Percentiles rank a stretch among this genome's conserved stretches.
Evolutionary conservation across 2,888 invertebrate genomes (phyloP).

Genomic region (Ectropis crepuscularia): DNA sequence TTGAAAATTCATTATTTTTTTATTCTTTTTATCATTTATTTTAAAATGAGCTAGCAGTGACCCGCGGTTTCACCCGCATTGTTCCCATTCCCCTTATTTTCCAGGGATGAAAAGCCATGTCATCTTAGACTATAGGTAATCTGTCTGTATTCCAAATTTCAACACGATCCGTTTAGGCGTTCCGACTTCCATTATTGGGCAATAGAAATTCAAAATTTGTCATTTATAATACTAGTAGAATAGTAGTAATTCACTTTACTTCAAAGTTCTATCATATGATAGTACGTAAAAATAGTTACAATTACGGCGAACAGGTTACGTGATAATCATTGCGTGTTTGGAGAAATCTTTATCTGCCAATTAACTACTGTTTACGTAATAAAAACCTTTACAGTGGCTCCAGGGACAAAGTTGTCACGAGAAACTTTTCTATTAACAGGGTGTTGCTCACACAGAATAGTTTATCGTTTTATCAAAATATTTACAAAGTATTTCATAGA

Average conservation of each 20-base stretch:
- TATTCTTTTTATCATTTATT: too few relatives aligned
- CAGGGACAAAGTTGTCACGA: constrained; percentile 29
- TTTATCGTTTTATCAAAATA: constrained; percentile 38
- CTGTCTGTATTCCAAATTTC: too few relatives aligned
- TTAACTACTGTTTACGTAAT: constrained; percentile 17
- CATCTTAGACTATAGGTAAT: too few relatives aligned
- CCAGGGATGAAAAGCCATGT: too few relatives aligned
- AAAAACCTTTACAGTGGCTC: constrained; percentile 22
- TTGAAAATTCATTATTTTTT: too few relatives aligned
- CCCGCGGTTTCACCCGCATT: too few relatives aligned
- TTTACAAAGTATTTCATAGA: constrained; percentile 34
- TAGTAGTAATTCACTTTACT: not conserved
- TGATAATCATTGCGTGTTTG: constrained; percentile 20
- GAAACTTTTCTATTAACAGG: constrained; percentile 36
- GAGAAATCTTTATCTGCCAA: constrained; percentile 18
- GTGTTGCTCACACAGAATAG: constrained; percentile 22
- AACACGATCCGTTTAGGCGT: too few relatives aligned
- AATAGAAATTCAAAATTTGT: too few relatives aligned
- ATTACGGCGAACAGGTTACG: constrained; percentile 5
- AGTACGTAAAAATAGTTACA: not conserved
- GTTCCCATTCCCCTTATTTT: too few relatives aligned
- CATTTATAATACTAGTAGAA: not conserved
- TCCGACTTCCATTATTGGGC: too few relatives aligned
- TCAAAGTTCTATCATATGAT: not conserved
- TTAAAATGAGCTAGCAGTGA: too few relatives aligned